Conservation (phyloP, 2,113 vertebrate species). For the Illadopsis cleaveri region DNA sequence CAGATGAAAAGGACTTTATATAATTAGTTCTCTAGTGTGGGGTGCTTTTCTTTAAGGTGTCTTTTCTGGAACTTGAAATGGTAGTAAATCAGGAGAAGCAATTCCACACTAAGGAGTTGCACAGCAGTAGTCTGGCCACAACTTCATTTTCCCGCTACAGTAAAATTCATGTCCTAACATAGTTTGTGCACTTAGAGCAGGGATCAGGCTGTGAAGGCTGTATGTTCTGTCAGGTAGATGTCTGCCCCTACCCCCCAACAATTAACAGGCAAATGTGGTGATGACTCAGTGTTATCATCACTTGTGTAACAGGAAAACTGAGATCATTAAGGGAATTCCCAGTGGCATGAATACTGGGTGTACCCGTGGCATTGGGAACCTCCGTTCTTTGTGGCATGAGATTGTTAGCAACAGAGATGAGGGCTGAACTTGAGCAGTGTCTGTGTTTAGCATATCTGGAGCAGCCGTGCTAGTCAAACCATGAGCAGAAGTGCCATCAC, state of each 20-base stretch:
- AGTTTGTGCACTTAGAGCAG: background rate
- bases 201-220: background rate
- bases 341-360: background rate
- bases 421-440: background rate
- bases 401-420: background rate
- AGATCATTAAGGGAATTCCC: conserved; percentile 13
- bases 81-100: background rate
- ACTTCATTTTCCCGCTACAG: background rate
- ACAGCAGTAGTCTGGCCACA: background rate
- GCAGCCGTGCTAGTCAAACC: background rate
- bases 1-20: background rate
- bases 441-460: background rate
- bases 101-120: background rate
- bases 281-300: background rate
- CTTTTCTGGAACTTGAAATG: background rate
- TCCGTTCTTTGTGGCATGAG: background rate
- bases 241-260: background rate
- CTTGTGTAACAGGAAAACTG: background rate
- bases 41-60: background rate
- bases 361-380: background rate
- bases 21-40: background rate
- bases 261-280: background rate
- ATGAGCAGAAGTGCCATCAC: background rate
- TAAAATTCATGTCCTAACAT: background rate
- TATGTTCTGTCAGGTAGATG: background rate